Base-by-base conservation (phyloP, 2,888 invertebrate species). In the Melikaiella ostensackeni region DNA sequence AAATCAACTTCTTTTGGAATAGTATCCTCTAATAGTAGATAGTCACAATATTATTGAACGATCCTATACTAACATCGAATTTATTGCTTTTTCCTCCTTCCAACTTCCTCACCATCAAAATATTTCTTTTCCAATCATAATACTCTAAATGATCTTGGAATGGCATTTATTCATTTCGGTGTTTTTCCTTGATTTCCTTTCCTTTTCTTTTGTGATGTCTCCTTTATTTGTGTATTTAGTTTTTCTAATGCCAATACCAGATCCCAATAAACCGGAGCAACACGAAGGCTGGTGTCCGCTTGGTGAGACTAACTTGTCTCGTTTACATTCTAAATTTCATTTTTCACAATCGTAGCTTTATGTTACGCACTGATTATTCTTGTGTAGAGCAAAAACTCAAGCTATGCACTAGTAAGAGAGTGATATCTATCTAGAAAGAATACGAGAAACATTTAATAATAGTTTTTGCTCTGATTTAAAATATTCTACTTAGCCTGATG, bases 261-360 rank as follows among this genome's bases (percentile, higher is more conserved):
- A 96, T 93, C 96, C 96, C 92, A 94, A 95, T 92, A 96, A 96
- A 93, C 96, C 96, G 91, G 96, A 96, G 93, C 96, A 97, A 95
- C 97, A 97, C 94, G 97, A 97, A 93, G 96, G 96, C 93, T 96
- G 96, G 95, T 97, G 97, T 93, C 96, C 96, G 92, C 94, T 96
- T 93, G 95, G 95, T 95, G 95, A 95, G 95, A 88, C 85, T 70
- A 33, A 70, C 24, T 70, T 70, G 70, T 55, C 70, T 50, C 70
- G 19, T 46, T 70, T 46, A 30, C 7, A 1, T 50, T 50, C 11
- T 46, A 66, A 66, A 46, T 66, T 33, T 30, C 13, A 19, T 30
- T 70, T 50, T 30, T 70, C 46, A 50, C n/a, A 19, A 46, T 24
- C 30, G 16, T 19, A 50, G n/a, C 13, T n/a, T 33, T 46, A 30